These are phyloP conservation scores for Psilanteris sp. DNA, from an alignment of 1,140 invertebrate genomes.

Conservation along the genomic window DNA sequence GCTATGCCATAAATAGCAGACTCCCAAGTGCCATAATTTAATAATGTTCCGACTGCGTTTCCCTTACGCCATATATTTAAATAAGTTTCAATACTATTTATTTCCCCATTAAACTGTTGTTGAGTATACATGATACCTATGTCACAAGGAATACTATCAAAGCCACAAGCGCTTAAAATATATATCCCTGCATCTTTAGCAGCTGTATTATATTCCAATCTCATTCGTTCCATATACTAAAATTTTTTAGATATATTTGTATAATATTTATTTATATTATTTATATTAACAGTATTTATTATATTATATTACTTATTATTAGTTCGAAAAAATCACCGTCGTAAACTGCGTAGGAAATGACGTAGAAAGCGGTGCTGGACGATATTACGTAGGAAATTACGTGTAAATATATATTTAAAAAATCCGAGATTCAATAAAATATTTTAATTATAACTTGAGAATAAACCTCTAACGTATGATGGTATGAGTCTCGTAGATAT, in stretches of 20 bases:
- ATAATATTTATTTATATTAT: not conserved
- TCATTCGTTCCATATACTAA: slow-evolving; percentile 92
- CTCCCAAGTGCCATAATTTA: slow-evolving; percentile 91
- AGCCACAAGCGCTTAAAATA: slow-evolving; percentile 93
- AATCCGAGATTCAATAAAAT: too few relatives aligned
- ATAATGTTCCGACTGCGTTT: slow-evolving; percentile 70
- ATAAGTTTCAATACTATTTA: slow-evolving; percentile 88
- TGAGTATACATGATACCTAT: slow-evolving; percentile 88
- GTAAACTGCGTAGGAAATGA: too few relatives aligned
- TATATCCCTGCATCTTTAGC: slow-evolving; percentile 90
- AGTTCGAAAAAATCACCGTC: too few relatives aligned
- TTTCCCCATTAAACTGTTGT: slow-evolving; percentile 85
- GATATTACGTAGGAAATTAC: too few relatives aligned
- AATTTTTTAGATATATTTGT: slow-evolving; percentile 10
- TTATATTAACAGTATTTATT: too few relatives aligned
- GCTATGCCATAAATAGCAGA: slow-evolving; percentile 88
- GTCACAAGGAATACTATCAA: slow-evolving; percentile 93
- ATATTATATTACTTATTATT: too few relatives aligned
- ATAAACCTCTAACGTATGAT: too few relatives aligned
- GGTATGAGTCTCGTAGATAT: too few relatives aligned
- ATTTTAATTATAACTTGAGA: too few relatives aligned
- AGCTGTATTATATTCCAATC: slow-evolving; percentile 87
- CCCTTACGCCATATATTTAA: slow-evolving; percentile 75
- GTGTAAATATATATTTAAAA: too few relatives aligned
- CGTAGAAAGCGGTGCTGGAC: too few relatives aligned